Percentiles rank a stretch among this genome's conserved stretches.
Conservation (phyloP, 2,888 invertebrate species). For the Megastigmus dorsalis region DNA sequence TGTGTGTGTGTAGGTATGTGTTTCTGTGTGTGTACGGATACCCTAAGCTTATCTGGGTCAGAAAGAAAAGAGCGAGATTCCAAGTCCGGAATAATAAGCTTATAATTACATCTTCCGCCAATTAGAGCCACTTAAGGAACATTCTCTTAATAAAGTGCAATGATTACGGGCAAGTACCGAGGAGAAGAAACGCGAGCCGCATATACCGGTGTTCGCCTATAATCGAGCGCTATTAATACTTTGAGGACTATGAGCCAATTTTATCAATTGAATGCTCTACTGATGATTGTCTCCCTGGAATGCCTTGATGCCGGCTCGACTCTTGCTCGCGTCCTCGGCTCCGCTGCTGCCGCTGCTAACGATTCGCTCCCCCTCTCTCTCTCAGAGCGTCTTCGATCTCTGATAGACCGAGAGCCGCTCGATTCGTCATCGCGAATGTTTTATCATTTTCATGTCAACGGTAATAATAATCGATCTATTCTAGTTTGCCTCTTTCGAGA, state of each 20-base stretch:
- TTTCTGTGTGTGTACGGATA: no score
- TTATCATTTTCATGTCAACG: background rate
- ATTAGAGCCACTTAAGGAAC: conserved; percentile 65
- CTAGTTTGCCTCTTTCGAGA: no score
- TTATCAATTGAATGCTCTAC: conserved; percentile 65
- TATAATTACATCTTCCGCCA: conserved; percentile 67
- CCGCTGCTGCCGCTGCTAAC: no score
- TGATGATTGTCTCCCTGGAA: conserved; percentile 62
- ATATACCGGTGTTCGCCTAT: conserved; percentile 47
- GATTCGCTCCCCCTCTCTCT: no score
- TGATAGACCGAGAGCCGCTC: no score
- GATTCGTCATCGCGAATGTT: background rate
- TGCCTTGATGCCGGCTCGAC: no score
- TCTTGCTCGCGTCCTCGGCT: background rate
- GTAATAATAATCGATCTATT: conserved; percentile 12
- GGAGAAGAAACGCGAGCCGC: conserved; percentile 36
- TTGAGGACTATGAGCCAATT: conserved; percentile 60
- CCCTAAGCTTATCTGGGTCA: conserved; percentile 49
- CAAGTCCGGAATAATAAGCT: conserved; percentile 58
- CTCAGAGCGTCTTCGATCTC: background rate
- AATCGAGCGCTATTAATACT: conserved; percentile 59
- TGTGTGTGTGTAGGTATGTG: no score
- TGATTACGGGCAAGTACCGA: conserved; percentile 59
- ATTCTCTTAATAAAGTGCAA: conserved; percentile 64
- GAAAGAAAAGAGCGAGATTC: conserved; percentile 48